phyloP scores from a whole-genome alignment of 2,888 invertebrate genomes.

The Drosophila siamana region DNA sequence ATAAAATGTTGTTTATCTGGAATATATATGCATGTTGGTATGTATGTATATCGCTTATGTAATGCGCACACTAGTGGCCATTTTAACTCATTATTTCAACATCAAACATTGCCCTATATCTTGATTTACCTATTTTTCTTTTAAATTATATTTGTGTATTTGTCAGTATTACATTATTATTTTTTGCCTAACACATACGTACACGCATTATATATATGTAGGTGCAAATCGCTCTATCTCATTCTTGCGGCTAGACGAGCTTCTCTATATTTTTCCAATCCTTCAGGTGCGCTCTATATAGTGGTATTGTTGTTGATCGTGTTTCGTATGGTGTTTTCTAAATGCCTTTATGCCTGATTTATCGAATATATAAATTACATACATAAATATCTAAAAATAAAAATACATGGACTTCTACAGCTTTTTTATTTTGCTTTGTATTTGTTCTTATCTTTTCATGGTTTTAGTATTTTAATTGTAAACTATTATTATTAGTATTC shows the following conservation, averaged over 20 bases:
- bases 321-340: constrained; percentile 53
- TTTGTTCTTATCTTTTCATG: constrained; percentile 31
- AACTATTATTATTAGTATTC: constrained; percentile 52
- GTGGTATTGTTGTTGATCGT: constrained; percentile 22
- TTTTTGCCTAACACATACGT: constrained; percentile 32
- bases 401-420: constrained; percentile 73
- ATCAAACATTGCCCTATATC: constrained; percentile 80
- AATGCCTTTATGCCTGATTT: constrained; percentile 74
- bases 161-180: constrained; percentile 53
- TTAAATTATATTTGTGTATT: constrained; percentile 59
- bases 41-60: constrained; percentile 47
- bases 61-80: constrained; percentile 62
- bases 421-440: constrained; percentile 32
- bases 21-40: constrained; percentile 24
- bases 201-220: constrained; percentile 31
- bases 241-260: constrained; percentile 12
- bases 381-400: constrained; percentile 72
- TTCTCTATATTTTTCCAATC: constrained; percentile 5
- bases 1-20: constrained; percentile 60
- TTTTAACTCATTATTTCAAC: constrained; percentile 72
- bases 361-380: constrained; percentile 72
- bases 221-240: constrained; percentile 21
- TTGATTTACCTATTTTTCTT: constrained; percentile 52
- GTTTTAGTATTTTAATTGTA: constrained; percentile 29
- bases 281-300: constrained; percentile 43